These are phyloP conservation scores for Hirundichthys speculiger DNA, from an alignment of 2,113 vertebrate species.

Conservation along the genomic window DNA sequence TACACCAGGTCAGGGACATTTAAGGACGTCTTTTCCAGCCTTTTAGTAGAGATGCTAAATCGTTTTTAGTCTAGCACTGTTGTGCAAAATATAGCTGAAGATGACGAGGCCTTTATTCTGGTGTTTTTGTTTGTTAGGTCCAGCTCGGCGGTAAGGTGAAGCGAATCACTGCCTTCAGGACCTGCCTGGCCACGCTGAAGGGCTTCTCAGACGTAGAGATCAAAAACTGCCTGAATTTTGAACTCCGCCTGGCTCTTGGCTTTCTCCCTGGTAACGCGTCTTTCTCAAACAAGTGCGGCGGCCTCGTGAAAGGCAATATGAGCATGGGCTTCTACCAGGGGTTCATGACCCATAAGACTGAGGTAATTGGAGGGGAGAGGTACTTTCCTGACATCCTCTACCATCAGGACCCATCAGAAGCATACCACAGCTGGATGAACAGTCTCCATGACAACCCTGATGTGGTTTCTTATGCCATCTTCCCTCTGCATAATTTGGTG, in stretches of 20 bases:
- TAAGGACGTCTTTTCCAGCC: neutral
- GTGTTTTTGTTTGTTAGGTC: conserved; percentile 48
- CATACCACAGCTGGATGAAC: conserved; percentile 78
- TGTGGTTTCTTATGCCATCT: conserved; percentile 78
- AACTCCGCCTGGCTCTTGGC: conserved; percentile 75
- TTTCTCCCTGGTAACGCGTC: conserved; percentile 74
- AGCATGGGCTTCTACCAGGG: conserved; percentile 80
- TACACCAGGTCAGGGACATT: conserved; percentile 72
- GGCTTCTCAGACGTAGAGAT: conserved; percentile 75
- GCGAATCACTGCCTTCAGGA: conserved; percentile 80
- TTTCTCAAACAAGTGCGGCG: conserved; percentile 73
- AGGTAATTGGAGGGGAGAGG: conserved; percentile 78
- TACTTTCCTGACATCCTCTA: conserved; percentile 77
- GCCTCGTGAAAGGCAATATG: conserved; percentile 73
- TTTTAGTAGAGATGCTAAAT: too few species aligned
- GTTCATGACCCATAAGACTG: conserved; percentile 80
- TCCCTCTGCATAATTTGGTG: conserved; percentile 79
- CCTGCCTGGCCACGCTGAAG: conserved; percentile 79
- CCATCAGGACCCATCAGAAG: conserved; percentile 67
- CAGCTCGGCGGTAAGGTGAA: conserved; percentile 81
- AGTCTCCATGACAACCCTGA: conserved; percentile 78
- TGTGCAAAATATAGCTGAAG: neutral
- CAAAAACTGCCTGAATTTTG: conserved; percentile 79
- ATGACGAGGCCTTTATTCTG: neutral
- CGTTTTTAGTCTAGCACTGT: too few species aligned